These are phyloP conservation scores for Thamnophis elegans DNA, from an alignment of 2,797 vertebrate genomes.

Conservation along the genomic window DNA sequence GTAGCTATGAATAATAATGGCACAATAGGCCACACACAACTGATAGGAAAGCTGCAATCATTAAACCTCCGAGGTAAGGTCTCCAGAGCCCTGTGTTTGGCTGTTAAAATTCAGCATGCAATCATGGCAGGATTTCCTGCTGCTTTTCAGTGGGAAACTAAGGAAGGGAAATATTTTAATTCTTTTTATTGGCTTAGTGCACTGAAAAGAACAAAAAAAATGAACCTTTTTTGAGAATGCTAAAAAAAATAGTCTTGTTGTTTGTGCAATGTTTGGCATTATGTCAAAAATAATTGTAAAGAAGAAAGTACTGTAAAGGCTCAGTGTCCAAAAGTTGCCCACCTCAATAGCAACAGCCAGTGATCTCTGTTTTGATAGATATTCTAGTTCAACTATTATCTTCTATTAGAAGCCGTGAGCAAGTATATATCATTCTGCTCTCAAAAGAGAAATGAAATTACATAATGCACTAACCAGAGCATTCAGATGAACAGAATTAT, in stretches of 20 bases:
- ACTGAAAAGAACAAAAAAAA: background rate
- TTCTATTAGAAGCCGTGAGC: background rate
- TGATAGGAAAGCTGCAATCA: background rate
- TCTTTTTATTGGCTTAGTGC: background rate
- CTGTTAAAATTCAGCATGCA: background rate
- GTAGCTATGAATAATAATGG: background rate
- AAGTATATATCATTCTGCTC: background rate
- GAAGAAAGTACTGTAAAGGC: background rate
- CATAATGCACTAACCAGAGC: too few species aligned
- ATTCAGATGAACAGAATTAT: background rate
- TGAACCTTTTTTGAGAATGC: background rate
- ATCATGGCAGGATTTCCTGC: background rate
- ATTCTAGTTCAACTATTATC: background rate
- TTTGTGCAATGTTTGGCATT: background rate
- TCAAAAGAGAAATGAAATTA: background rate
- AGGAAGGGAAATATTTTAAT: background rate
- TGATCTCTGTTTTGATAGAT: background rate
- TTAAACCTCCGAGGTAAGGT: background rate
- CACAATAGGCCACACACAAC: background rate
- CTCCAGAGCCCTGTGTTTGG: background rate
- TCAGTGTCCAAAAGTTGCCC: background rate
- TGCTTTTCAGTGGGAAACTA: background rate
- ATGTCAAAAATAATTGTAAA: background rate
- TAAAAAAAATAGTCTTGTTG: background rate
- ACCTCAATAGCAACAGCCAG: background rate